A percentile compares a stretch with the other conserved stretches of the same genome.
These are phyloP conservation scores for Glomeris marginata DNA, from an alignment of 2,888 invertebrate species.

Conservation along the genomic window DNA sequence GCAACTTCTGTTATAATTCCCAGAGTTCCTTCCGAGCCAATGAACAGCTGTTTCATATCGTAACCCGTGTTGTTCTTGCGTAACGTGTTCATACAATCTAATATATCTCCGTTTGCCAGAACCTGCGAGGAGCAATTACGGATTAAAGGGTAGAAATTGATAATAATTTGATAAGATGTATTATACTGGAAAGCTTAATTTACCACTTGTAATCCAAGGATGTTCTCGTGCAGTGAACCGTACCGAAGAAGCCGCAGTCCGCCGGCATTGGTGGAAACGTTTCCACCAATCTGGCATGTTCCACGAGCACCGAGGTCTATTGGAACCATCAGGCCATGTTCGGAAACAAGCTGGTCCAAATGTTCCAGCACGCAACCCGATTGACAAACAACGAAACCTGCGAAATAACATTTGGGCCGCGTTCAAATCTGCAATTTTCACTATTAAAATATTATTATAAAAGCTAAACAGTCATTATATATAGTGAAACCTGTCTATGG, in stretches of 20 bases:
- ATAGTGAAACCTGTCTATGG: no score
- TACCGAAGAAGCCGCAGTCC: constrained; percentile 86
- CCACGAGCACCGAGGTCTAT: constrained; percentile 94
- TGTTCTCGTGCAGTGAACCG: constrained; percentile 82
- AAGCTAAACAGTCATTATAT: no score
- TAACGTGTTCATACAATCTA: constrained; percentile 69
- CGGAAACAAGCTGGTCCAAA: constrained; percentile 56
- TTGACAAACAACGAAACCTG: constrained; percentile 66
- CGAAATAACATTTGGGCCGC: no score
- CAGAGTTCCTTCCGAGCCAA: constrained; percentile 93
- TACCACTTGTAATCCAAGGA: constrained; percentile 85
- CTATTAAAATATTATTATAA: background rate
- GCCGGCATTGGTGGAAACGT: constrained; percentile 92
- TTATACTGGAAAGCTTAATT: constrained; percentile 22
- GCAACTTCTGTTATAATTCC: constrained; percentile 87
- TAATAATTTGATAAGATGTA: no score
- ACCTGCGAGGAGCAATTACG: constrained; percentile 40
- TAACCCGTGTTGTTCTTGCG: constrained; percentile 98
- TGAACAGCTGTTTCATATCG: constrained; percentile 89
- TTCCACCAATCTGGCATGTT: constrained; percentile 88
- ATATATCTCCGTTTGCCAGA: constrained; percentile 64
- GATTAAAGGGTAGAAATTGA: no score
- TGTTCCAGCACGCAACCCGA: constrained; percentile 87
- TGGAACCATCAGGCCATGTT: constrained; percentile 76
- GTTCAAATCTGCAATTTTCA: background rate